phyloP scores from a whole-genome alignment of 2,113 vertebrate genomes.

The Otocyon megalotis region DNA sequence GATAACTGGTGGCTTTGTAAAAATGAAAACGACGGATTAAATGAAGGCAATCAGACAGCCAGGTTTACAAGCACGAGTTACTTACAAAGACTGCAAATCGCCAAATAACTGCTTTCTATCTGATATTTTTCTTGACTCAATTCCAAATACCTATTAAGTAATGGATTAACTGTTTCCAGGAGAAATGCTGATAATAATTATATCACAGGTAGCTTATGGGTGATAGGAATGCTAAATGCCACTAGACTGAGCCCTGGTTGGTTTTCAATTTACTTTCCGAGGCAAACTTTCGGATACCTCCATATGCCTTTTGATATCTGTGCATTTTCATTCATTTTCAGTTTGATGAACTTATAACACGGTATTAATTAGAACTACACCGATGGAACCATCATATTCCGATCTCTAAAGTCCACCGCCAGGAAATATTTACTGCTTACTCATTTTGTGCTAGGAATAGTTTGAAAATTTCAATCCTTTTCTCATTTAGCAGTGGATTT shows the following conservation, averaged over 20 bases:
- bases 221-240: not conserved
- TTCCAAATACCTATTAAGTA: conserved; percentile 76
- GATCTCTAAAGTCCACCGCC: not conserved
- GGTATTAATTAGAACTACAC: not conserved
- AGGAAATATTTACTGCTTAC: conserved; percentile 13
- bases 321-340: conserved; percentile 37
- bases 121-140: conserved; percentile 77
- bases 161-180: conserved; percentile 73
- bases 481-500: not conserved
- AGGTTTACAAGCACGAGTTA: conserved; percentile 71
- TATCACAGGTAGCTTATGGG: conserved; percentile 45
- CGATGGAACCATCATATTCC: not conserved
- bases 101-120: conserved; percentile 64
- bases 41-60: conserved; percentile 64
- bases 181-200: conserved; percentile 72
- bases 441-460: not conserved
- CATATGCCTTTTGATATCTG: conserved; percentile 2
- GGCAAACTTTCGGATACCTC: not conserved
- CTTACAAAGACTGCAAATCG: conserved; percentile 73
- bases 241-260: not conserved
- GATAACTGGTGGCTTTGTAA: conserved; percentile 66
- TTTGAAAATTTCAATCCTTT: conserved; percentile 9
- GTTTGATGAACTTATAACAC: conserved; percentile 35
- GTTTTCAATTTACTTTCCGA: not conserved
- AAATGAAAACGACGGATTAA: conserved; percentile 68